Evolutionary conservation across 2,888 invertebrate species (phyloP).

Genomic region (Podotricha telesiphe): DNA sequence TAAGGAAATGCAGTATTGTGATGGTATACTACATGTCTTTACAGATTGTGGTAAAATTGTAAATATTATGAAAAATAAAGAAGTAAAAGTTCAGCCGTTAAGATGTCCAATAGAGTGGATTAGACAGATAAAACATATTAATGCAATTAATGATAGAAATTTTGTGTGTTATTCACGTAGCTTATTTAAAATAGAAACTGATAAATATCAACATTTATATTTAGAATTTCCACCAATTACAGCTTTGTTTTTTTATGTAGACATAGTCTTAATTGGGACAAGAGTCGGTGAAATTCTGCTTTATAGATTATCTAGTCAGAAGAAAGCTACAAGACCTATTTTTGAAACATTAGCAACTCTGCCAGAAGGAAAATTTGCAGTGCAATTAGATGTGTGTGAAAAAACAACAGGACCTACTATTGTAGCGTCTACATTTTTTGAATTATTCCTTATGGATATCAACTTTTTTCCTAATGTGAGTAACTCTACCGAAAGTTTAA

Average conservation of each 20-base stretch:
- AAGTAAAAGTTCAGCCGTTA: conserved; percentile 52
- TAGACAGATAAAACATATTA: conserved; percentile 63
- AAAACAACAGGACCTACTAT: conserved; percentile 66
- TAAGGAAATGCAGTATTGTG: conserved; percentile 61
- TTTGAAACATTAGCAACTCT: conserved; percentile 62
- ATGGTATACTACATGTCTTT: conserved; percentile 57
- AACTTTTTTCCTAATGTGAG: conserved; percentile 70
- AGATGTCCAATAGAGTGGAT: conserved; percentile 67
- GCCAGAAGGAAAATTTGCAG: conserved; percentile 66
- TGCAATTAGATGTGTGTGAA: conserved; percentile 69
- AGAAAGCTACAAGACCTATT: conserved; percentile 55
- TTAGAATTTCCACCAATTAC: conserved; percentile 70
- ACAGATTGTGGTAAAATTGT: conserved; percentile 69
- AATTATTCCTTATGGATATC: conserved; percentile 62
- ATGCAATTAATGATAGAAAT: conserved; percentile 63
- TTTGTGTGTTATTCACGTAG: conserved; percentile 71
- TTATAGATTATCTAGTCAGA: conserved; percentile 66
- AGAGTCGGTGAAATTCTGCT: conserved; percentile 62
- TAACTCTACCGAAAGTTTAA: conserved; percentile 33
- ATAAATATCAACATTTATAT: conserved; percentile 64
- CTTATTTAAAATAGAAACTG: conserved; percentile 69
- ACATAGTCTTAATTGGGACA: conserved; percentile 66
- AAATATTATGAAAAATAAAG: conserved; percentile 51
- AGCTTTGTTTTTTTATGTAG: conserved; percentile 70
- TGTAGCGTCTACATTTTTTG: conserved; percentile 64